Evolutionary conservation across 2,113 vertebrate species (phyloP).

Genomic region (Lophotis ruficrista): DNA sequence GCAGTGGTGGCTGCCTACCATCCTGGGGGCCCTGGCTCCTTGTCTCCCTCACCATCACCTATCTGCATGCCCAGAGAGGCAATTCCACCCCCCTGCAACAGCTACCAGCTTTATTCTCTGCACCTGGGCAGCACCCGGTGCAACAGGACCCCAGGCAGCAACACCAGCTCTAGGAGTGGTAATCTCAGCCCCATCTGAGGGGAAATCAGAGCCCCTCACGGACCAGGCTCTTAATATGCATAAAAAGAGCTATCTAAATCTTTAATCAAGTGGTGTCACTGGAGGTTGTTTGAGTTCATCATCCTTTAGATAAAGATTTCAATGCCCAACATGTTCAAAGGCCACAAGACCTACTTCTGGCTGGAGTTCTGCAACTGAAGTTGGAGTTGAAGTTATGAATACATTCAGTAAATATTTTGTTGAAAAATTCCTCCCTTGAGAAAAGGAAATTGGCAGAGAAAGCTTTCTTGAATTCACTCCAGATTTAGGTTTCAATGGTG

Average conservation of each 20-base stretch:
- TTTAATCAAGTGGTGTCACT: neutral
- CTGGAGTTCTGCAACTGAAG: neutral
- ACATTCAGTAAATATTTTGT: neutral
- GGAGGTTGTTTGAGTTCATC: neutral
- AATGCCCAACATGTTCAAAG: neutral
- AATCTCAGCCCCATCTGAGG: fast-evolving
- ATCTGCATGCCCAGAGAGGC: neutral
- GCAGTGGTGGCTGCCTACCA: too few relatives aligned
- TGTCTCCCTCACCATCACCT: neutral
- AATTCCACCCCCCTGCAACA: neutral
- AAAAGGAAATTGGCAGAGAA: neutral
- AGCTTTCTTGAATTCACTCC: neutral
- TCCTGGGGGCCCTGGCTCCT: neutral
- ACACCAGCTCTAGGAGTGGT: neutral
- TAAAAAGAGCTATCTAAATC: neutral
- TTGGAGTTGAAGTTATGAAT: neutral
- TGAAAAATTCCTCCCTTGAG: neutral
- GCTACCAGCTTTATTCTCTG: neutral
- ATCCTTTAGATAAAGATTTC: neutral
- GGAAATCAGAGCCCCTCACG: neutral
- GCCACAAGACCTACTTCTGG: neutral
- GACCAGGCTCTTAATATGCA: neutral
- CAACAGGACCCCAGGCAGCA: neutral
- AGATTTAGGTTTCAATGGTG: neutral
- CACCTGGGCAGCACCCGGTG: neutral